These are phyloP conservation scores for Philopotamus ludificatus DNA, from an alignment of 1,140 invertebrate species.

Conservation along the genomic window DNA sequence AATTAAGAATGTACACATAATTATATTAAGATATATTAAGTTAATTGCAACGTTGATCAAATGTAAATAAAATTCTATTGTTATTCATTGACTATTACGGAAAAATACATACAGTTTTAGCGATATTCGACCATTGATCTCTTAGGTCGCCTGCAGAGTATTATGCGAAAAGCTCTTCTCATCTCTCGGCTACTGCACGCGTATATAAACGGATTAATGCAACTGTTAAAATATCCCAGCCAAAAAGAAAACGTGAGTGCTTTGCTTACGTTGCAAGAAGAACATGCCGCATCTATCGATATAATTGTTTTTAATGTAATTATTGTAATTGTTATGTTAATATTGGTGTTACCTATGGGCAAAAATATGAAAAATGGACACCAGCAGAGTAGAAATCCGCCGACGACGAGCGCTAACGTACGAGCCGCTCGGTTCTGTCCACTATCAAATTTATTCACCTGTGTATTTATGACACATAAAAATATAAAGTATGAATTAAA, in stretches of 20 bases:
- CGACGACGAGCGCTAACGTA: conserved; percentile 65
- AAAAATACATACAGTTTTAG: conserved; percentile 26
- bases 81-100: background rate
- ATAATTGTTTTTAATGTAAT: background rate
- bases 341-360: conserved; percentile 56
- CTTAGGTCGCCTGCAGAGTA: conserved; percentile 37
- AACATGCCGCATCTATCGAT: conserved; percentile 52
- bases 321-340: background rate
- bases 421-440: conserved; percentile 68
- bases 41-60: no score
- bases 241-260: conserved; percentile 62
- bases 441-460: conserved; percentile 25
- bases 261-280: conserved; percentile 49
- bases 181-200: conserved; percentile 60
- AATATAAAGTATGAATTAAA: no score
- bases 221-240: conserved; percentile 73
- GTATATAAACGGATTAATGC: conserved; percentile 71
- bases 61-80: no score
- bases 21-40: no score
- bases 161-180: conserved; percentile 54
- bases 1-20: no score
- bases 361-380: conserved; percentile 70
- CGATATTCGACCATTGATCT: conserved; percentile 36
- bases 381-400: conserved; percentile 70
- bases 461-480: background rate